Evolutionary conservation across 2,888 invertebrate species (phyloP).

Genomic region (Dryadula phaetusa): DNA sequence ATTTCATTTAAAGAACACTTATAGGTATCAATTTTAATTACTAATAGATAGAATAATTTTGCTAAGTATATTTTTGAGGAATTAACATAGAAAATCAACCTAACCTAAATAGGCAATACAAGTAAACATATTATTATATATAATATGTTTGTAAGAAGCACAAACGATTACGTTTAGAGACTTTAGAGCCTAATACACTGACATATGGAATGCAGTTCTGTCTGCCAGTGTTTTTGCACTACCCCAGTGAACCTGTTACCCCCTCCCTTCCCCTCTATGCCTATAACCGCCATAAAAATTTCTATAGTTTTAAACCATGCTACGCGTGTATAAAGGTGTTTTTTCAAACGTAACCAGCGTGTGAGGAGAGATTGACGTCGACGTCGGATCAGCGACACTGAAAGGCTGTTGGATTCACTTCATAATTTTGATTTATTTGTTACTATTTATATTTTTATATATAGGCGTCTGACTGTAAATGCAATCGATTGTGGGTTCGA

Average conservation of each 20-base stretch:
- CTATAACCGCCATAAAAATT: slow-evolving; percentile 6
- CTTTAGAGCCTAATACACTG: slow-evolving; percentile 63
- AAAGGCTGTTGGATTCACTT: slow-evolving; percentile 51
- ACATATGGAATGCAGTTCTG: slow-evolving; percentile 56
- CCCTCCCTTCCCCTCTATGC: neutral
- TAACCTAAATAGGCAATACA: too few species aligned
- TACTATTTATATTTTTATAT: slow-evolving; percentile 13
- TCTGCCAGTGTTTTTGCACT: slow-evolving; percentile 76
- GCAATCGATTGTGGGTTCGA: too few species aligned
- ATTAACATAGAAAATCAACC: too few species aligned
- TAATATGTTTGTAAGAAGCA: neutral
- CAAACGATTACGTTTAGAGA: slow-evolving; percentile 11
- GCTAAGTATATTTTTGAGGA: too few species aligned
- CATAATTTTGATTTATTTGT: slow-evolving; percentile 50
- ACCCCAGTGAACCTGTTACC: slow-evolving; percentile 68
- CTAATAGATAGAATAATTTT: too few species aligned
- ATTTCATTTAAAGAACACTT: too few species aligned
- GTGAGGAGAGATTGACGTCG: slow-evolving; percentile 46
- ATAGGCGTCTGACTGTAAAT: too few species aligned
- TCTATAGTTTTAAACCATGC: slow-evolving; percentile 17
- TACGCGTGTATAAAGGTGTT: neutral
- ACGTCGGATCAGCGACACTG: slow-evolving; percentile 52
- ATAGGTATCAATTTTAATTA: too few species aligned
- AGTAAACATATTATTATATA: neutral
- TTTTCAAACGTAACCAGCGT: neutral